Percentiles rank a stretch among this genome's conserved stretches.
Conservation (phyloP, 37 sponge, comb jelly and placozoan species). For the Sycon ciliatum region DNA sequence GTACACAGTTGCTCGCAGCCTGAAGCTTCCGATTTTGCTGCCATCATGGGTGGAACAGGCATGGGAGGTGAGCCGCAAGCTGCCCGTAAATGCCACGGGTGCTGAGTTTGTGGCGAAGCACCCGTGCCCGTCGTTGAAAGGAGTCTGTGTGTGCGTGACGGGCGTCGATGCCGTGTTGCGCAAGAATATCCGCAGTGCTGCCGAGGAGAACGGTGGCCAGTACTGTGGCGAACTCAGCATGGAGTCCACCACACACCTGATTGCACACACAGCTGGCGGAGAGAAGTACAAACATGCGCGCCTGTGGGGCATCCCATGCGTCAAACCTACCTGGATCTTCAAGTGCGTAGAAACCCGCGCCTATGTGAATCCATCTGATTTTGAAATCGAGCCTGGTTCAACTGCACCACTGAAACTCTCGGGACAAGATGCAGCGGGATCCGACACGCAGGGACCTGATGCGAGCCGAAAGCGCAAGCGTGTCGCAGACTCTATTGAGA, state of each 20-base stretch:
- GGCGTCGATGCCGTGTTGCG: conserved; percentile 59
- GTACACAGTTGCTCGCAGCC: conserved; percentile 62
- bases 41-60: conserved; percentile 65
- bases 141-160: conserved; percentile 69
- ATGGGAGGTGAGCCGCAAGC: conserved; percentile 1
- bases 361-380: no score
- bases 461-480: no score
- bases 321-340: conserved; percentile 47
- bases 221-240: conserved; percentile 74
- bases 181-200: conserved; percentile 32
- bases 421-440: no score
- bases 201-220: conserved; percentile 57
- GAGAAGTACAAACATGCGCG: conserved; percentile 65
- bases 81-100: neutral
- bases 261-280: conserved; percentile 30
- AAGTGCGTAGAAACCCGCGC: conserved; percentile 52
- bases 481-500: no score
- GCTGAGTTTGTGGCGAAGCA: conserved; percentile 22
- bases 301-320: conserved; percentile 59
- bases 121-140: conserved; percentile 57
- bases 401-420: no score
- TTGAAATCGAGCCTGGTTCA: no score
- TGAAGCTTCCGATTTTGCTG: conserved; percentile 53
- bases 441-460: no score
- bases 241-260: conserved; percentile 70